These are phyloP conservation scores for Heliconius nattereri DNA, from an alignment of 1,140 invertebrate genomes.

Conservation along the genomic window DNA sequence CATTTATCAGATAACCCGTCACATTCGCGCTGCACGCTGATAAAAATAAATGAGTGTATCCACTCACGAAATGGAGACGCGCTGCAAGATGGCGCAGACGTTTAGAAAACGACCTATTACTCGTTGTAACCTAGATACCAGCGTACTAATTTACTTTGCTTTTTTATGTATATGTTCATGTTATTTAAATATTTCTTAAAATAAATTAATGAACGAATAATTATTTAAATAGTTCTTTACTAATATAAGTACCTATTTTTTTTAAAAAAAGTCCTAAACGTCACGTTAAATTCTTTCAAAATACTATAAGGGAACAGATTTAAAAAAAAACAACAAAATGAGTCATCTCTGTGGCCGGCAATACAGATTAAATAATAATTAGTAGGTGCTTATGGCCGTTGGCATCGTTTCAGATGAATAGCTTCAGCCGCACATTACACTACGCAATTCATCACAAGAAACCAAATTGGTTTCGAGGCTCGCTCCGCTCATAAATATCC, in stretches of 20 bases:
- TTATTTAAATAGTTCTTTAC: neutral
- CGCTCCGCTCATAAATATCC: slow-evolving; percentile 35
- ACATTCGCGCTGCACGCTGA: slow-evolving; percentile 44
- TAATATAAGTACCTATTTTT: neutral
- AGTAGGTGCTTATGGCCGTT: slow-evolving; percentile 38
- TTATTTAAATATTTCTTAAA: neutral
- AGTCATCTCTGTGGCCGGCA: slow-evolving; percentile 28
- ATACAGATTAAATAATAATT: slow-evolving; percentile 42
- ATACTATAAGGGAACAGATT: neutral
- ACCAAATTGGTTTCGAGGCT: slow-evolving; percentile 40
- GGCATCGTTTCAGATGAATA: slow-evolving; percentile 39
- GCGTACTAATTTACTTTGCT: neutral
- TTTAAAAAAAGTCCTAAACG: neutral
- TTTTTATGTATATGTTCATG: neutral
- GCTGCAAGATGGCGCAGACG: slow-evolving; percentile 10
- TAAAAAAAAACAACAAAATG: slow-evolving; percentile 12
- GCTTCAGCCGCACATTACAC: slow-evolving; percentile 43
- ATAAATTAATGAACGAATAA: neutral
- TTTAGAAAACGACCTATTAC: slow-evolving; percentile 22
- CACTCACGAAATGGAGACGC: slow-evolving; percentile 40
- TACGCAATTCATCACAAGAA: slow-evolving; percentile 45
- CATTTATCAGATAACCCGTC: slow-evolving; percentile 62
- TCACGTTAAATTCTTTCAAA: neutral
- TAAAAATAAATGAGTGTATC: slow-evolving; percentile 56
- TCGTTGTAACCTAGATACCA: neutral